Evolutionary conservation across 2,113 vertebrate species (phyloP).

Genomic region (Callipepla californica): DNA sequence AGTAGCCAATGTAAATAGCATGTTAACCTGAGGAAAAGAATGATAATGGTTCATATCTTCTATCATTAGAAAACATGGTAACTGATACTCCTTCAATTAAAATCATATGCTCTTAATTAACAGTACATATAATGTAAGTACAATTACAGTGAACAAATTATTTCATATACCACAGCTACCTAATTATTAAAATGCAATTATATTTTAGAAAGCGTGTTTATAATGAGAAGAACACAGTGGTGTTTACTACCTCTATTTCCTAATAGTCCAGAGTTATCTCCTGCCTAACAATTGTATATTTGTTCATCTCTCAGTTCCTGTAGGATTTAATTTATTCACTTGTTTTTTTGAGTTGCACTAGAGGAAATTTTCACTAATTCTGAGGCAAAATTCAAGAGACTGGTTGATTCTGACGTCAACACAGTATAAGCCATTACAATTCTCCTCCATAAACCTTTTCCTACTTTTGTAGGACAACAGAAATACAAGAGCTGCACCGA

Average conservation of each 20-base stretch:
- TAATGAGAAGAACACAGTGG: not conserved
- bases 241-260: not conserved
- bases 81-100: not conserved
- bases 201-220: not conserved
- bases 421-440: not conserved
- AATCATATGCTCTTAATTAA: not conserved
- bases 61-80: not conserved
- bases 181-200: not conserved
- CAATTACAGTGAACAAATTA: not conserved
- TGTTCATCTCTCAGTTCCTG: not conserved
- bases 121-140: not conserved
- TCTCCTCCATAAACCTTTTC: not conserved
- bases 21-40: not conserved
- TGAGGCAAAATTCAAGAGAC: not conserved
- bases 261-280: not conserved
- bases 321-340: not conserved
- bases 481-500: not conserved
- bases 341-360: not conserved
- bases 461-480: not conserved
- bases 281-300: not conserved
- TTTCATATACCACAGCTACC: not conserved
- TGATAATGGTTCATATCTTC: not conserved
- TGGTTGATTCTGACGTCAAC: not conserved
- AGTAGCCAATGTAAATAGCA: not conserved
- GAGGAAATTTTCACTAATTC: conserved; percentile 2